A percentile compares a stretch with the other conserved stretches of the same genome.
Evolutionary conservation across 2,797 vertebrate species (phyloP).

Genomic region (Scolopax rusticola): DNA sequence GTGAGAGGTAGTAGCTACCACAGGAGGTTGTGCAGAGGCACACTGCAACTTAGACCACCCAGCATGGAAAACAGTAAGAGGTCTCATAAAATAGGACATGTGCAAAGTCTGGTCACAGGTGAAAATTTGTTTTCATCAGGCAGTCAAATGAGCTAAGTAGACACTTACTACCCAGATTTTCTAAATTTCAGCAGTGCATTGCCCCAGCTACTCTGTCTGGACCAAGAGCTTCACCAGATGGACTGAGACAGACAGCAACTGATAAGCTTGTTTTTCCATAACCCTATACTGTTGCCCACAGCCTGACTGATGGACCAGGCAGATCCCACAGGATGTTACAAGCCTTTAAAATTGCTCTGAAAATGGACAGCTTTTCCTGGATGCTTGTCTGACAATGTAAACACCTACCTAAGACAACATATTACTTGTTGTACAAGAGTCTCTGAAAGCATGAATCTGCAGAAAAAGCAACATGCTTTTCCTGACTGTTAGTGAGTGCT

Average conservation of each 20-base stretch:
- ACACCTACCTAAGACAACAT: neutral
- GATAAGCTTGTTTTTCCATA: accelerated
- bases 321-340: neutral
- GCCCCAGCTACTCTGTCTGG: neutral
- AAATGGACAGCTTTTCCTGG: neutral
- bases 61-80: neutral
- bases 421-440: neutral
- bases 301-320: neutral
- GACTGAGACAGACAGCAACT: neutral
- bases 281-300: neutral
- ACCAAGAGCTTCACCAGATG: neutral
- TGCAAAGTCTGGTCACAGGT: too few species aligned
- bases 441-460: neutral
- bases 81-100: accelerated
- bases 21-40: neutral
- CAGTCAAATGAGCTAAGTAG: neutral
- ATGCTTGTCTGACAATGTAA: neutral
- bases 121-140: neutral
- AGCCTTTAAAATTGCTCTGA: neutral
- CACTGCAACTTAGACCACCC: neutral
- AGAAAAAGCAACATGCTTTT: neutral
- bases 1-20: neutral
- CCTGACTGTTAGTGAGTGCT: accelerated
- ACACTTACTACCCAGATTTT: neutral
- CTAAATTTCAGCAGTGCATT: neutral